Percentiles rank a stretch among this genome's conserved stretches.
These are phyloP conservation scores for Catotricha subobsoleta DNA, from an alignment of 2,888 invertebrate species.

Conservation along the genomic window DNA sequence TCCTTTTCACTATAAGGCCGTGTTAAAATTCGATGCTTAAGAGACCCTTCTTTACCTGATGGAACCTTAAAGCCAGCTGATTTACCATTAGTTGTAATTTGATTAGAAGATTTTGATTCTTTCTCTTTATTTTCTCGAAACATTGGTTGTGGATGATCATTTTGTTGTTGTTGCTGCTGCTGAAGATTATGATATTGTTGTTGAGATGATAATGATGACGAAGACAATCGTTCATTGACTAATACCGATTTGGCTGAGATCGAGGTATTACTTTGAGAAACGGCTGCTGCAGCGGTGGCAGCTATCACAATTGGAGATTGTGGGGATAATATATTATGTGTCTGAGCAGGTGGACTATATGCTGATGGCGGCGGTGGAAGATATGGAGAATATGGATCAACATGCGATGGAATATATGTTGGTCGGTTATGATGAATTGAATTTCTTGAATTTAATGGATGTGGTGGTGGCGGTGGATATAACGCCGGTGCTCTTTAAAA, in stretches of 20 bases:
- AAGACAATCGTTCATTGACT: not conserved
- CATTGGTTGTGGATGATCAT: not conserved
- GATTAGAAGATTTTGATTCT: not conserved
- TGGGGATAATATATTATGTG: slow-evolving; percentile 10
- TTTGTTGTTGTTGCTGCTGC: not conserved
- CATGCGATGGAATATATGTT: slow-evolving; percentile 14
- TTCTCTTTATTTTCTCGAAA: slow-evolving; percentile 1
- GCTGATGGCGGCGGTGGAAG: slow-evolving; percentile 12
- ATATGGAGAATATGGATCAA: slow-evolving; percentile 15
- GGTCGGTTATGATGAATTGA: slow-evolving; percentile 15
- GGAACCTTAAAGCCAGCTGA: slow-evolving; percentile 27
- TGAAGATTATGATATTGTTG: not conserved
- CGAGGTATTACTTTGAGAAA: not conserved
- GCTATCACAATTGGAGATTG: slow-evolving; percentile 6
- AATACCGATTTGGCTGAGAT: slow-evolving; percentile 3
- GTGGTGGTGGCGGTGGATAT: slow-evolving; percentile 1
- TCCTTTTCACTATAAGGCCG: slow-evolving; percentile 30
- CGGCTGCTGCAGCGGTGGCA: slow-evolving; percentile 1
- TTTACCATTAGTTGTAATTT: slow-evolving; percentile 4
- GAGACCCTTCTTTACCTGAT: slow-evolving; percentile 40
- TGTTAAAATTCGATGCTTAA: slow-evolving; percentile 41
- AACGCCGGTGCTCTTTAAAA: not conserved
- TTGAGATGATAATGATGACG: not conserved
- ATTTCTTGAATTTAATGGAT: slow-evolving; percentile 7
- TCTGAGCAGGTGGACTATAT: slow-evolving; percentile 11